Percentiles rank a stretch among this genome's conserved stretches.
Conservation (phyloP, 2,113 vertebrate species). For the Xenus cinereus region DNA sequence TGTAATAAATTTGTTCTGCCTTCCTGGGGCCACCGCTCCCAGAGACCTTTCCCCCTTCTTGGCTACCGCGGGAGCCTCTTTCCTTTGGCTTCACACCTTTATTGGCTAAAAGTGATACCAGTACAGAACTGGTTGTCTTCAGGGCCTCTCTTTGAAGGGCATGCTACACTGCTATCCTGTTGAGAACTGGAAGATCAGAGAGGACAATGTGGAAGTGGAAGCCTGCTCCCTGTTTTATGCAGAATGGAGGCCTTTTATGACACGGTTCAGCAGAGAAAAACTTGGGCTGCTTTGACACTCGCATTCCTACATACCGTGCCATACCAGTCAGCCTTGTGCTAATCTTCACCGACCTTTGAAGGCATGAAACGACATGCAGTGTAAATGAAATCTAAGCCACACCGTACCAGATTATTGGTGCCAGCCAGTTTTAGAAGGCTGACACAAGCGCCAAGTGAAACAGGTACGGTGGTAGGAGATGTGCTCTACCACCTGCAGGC, state of each 20-base stretch:
- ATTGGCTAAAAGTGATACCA: not conserved
- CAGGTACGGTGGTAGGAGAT: slow-evolving; percentile 15
- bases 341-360: not conserved
- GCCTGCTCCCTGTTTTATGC: not conserved
- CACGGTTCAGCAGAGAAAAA: not conserved
- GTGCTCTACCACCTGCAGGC: slow-evolving; percentile 28
- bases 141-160: not conserved
- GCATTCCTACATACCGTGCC: not conserved
- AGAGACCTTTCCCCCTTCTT: slow-evolving; percentile 20
- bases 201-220: not conserved
- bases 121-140: not conserved
- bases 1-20: not conserved
- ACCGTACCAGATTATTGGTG: not conserved
- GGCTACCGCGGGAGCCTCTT: not conserved
- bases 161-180: not conserved
- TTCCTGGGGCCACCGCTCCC: not conserved
- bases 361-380: slow-evolving; percentile 23
- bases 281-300: not conserved
- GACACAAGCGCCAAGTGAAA: not conserved
- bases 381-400: not conserved
- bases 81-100: not conserved
- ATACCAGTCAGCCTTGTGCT: slow-evolving; percentile 49
- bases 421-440: slow-evolving; percentile 22
- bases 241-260: not conserved
- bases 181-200: not conserved